Evolutionary conservation across 2,113 vertebrate species (phyloP).

Genomic region (Vulpes ferrilata): DNA sequence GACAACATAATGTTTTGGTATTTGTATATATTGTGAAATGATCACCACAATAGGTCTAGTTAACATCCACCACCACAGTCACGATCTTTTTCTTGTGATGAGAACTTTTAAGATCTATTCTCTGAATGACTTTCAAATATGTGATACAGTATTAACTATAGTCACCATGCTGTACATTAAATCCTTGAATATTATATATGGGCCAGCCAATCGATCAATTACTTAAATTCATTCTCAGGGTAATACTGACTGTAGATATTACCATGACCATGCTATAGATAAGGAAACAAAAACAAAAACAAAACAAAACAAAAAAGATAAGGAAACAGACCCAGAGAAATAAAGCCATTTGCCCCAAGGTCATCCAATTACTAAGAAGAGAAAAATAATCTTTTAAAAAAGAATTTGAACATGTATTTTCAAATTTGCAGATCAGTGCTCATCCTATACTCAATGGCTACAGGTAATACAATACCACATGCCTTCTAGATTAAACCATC

Average conservation of each 20-base stretch:
- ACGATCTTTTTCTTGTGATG: not conserved
- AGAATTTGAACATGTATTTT: not conserved
- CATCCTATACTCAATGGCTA: not conserved
- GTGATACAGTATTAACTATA: not conserved
- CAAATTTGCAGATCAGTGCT: not conserved
- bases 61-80: not conserved
- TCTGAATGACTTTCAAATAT: not conserved
- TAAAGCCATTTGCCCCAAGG: not conserved
- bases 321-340: not conserved
- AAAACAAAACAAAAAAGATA: not conserved
- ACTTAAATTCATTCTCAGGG: not conserved
- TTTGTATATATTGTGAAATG: not conserved
- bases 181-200: not conserved
- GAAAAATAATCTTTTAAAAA: not conserved
- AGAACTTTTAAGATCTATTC: slow-evolving; percentile 1
- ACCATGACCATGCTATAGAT: not conserved
- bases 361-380: not conserved
- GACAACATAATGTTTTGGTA: not conserved
- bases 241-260: not conserved
- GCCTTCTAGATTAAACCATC: not conserved
- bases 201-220: not conserved
- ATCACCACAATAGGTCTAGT: not conserved
- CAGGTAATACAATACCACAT: not conserved
- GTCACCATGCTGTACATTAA: not conserved
- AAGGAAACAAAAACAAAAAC: not conserved